Evolutionary conservation across 2,113 vertebrate species (phyloP).

Genomic region (Corynorhinus townsendii): DNA sequence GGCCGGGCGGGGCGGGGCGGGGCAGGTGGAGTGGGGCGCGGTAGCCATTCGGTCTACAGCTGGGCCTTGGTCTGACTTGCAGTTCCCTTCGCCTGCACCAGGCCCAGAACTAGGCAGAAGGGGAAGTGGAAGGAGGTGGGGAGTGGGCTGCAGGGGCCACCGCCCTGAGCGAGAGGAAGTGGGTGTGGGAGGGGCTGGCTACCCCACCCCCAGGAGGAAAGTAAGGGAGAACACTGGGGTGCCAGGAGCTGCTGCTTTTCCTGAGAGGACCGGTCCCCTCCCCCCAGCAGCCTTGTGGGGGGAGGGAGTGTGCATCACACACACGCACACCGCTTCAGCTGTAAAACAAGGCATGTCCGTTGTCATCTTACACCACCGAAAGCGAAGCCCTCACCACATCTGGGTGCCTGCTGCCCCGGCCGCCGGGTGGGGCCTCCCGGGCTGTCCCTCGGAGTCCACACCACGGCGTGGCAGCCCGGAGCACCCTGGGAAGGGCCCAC

Average conservation of each 20-base stretch:
- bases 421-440: background rate
- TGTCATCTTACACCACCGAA: background rate
- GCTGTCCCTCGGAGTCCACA: background rate
- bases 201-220: background rate
- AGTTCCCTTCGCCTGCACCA: background rate
- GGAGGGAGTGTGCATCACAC: background rate
- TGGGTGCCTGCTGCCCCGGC: background rate
- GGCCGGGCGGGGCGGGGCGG: accelerated
- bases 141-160: no score
- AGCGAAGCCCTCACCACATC: accelerated
- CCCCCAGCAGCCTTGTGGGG: background rate
- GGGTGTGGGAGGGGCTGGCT: background rate
- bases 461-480: accelerated
- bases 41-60: background rate
- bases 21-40: accelerated
- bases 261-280: background rate
- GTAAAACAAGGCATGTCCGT: accelerated
- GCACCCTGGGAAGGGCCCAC: background rate
- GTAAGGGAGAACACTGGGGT: background rate
- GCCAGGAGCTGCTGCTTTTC: background rate
- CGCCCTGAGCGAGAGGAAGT: background rate
- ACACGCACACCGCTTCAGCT: background rate
- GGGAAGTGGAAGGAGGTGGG: background rate
- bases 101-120: background rate
- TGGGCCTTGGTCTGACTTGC: background rate